Percentiles rank a stretch among this genome's conserved stretches.
These are phyloP conservation scores for Poeciliopsis occidentalis DNA, from an alignment of 2,113 vertebrate genomes.

Conservation along the genomic window DNA sequence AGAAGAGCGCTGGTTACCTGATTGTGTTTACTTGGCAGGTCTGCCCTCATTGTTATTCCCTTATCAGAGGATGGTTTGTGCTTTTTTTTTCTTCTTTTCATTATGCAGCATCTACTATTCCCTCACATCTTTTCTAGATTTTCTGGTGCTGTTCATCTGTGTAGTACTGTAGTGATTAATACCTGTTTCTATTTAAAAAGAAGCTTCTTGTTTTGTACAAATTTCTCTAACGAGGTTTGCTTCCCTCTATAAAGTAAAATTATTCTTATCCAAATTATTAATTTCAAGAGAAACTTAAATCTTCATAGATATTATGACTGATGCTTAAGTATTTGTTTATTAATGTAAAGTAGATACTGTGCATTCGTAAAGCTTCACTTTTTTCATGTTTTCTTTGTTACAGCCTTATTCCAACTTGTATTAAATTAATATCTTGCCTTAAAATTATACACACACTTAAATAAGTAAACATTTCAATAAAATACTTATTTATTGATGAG, in stretches of 20 bases:
- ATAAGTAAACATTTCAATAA: background rate
- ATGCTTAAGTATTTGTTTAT: background rate
- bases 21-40: conserved; percentile 36
- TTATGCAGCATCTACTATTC: conserved; percentile 1
- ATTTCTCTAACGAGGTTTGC: conserved; percentile 11
- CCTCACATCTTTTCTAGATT: conserved; percentile 12
- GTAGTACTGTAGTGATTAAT: background rate
- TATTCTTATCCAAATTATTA: background rate
- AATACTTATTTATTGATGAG: background rate
- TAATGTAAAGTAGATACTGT: background rate
- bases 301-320: background rate
- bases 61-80: background rate
- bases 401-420: too few species aligned
- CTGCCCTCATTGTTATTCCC: conserved; percentile 20
- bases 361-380: too few species aligned
- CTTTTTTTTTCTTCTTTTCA: conserved; percentile 2
- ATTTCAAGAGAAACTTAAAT: background rate
- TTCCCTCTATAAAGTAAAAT: background rate
- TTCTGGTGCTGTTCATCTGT: conserved; percentile 4
- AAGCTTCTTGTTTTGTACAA: conserved; percentile 12
- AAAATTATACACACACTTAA: background rate
- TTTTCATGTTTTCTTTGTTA: too few species aligned
- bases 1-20: conserved; percentile 32
- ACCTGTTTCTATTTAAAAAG: conserved; percentile 2
- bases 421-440: too few species aligned